phyloP scores from a whole-genome alignment of 2,888 invertebrate genomes.

The Conomelus anceps region DNA sequence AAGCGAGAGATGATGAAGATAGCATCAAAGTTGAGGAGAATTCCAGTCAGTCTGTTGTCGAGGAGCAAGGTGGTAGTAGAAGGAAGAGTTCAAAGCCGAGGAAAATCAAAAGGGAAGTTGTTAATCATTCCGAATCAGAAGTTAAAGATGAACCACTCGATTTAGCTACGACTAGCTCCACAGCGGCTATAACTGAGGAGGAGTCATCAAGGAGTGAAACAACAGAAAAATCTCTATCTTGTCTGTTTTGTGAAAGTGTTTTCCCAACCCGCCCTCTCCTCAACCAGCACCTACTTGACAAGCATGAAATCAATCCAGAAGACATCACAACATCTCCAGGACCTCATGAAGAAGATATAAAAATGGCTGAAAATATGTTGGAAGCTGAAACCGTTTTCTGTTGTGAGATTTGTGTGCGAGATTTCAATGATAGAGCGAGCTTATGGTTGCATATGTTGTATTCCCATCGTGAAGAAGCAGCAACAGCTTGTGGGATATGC shows the following conservation, averaged over 20 bases:
- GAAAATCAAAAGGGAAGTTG: conserved; percentile 36
- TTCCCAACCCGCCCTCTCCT: conserved; percentile 45
- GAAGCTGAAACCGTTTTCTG: conserved; percentile 45
- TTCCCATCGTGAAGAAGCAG: conserved; percentile 48
- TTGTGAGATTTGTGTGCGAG: conserved; percentile 45
- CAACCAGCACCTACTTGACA: conserved; percentile 47
- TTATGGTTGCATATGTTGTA: conserved; percentile 50
- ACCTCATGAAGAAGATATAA: conserved; percentile 36
- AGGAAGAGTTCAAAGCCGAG: conserved; percentile 43
- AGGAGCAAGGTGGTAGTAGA: conserved; percentile 38
- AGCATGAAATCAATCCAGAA: conserved; percentile 43
- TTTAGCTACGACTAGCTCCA: background rate
- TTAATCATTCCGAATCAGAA: background rate
- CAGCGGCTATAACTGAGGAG: conserved; percentile 13
- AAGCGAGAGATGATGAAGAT: conserved; percentile 12
- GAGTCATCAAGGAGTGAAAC: background rate
- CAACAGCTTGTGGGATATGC: conserved; percentile 51
- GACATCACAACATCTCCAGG: conserved; percentile 12
- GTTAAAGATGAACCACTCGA: background rate
- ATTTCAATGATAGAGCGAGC: conserved; percentile 47
- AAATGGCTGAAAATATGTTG: conserved; percentile 39
- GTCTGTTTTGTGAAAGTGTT: conserved; percentile 48
- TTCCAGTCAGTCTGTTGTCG: conserved; percentile 12
- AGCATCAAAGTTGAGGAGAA: background rate
- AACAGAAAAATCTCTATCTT: conserved; percentile 41